These are phyloP conservation scores for Leucozona laternaria DNA, from an alignment of 2,888 invertebrate species.

Conservation along the genomic window DNA sequence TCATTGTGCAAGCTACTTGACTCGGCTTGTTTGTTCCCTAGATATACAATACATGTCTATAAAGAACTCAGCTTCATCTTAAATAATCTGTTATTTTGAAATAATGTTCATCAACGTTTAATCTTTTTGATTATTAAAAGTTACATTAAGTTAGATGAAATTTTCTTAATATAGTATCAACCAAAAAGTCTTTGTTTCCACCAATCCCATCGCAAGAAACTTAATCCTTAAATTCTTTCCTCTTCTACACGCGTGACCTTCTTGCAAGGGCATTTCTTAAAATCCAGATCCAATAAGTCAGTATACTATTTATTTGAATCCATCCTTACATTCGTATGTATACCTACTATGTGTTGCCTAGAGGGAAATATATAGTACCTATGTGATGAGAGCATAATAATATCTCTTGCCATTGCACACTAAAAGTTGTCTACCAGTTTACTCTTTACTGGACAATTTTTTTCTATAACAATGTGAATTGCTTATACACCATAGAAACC, in stretches of 20 bases:
- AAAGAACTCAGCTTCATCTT: too few relatives aligned
- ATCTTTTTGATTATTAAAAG: too few relatives aligned
- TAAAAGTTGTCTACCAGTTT: conserved; percentile 14
- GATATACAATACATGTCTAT: too few relatives aligned
- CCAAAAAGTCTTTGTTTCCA: neutral
- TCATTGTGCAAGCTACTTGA: too few relatives aligned
- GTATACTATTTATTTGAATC: conserved; percentile 13
- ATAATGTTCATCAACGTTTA: too few relatives aligned
- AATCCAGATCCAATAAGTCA: conserved; percentile 19
- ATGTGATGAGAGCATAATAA: conserved; percentile 17
- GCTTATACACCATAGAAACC: conserved; percentile 24
- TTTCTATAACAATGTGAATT: conserved; percentile 51
- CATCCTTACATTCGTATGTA: conserved; percentile 44
- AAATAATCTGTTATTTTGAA: too few relatives aligned
- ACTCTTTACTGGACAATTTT: conserved; percentile 28
- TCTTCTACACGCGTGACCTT: conserved; percentile 47
- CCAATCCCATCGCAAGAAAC: neutral
- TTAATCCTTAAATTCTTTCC: conserved; percentile 4
- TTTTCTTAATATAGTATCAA: too few relatives aligned
- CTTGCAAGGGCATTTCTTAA: conserved; percentile 54
- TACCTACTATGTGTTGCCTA: conserved; percentile 19
- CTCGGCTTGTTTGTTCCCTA: too few relatives aligned
- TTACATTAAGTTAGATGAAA: too few relatives aligned
- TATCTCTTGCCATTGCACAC: conserved; percentile 9
- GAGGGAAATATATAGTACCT: conserved; percentile 56